A percentile compares a stretch with the other conserved stretches of the same genome.
These are phyloP conservation scores for Synanthedon andrenaeformis DNA, from an alignment of 2,888 invertebrate species.

Conservation along the genomic window DNA sequence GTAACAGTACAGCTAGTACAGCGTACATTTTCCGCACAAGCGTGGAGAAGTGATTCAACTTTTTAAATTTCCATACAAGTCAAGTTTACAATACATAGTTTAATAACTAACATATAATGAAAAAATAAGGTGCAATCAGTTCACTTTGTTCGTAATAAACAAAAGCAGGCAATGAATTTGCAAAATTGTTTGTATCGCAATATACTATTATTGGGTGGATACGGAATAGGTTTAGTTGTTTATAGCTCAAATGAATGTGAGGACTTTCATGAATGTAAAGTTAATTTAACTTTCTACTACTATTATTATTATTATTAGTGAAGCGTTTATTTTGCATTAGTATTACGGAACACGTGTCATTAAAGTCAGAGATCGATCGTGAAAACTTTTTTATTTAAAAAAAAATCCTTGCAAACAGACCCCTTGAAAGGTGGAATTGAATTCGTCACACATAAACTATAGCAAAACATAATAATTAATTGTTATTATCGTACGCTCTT, in stretches of 20 bases:
- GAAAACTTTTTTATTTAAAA: too few relatives aligned
- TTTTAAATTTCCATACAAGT: too few relatives aligned
- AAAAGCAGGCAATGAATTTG: too few relatives aligned
- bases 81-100: too few relatives aligned
- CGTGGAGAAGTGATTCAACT: too few relatives aligned
- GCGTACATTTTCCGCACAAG: too few relatives aligned
- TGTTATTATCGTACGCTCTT: slow-evolving; percentile 47
- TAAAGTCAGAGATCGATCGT: slow-evolving; percentile 2
- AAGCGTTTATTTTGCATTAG: slow-evolving; percentile 1
- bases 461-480: slow-evolving; percentile 32
- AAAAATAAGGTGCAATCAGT: too few relatives aligned
- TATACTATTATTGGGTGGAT: background rate
- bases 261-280: slow-evolving; percentile 36
- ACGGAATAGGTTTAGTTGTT: slow-evolving; percentile 11
- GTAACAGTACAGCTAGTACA: too few relatives aligned
- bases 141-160: too few relatives aligned
- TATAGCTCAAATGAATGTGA: slow-evolving; percentile 53
- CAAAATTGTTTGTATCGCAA: background rate
- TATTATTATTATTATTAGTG: slow-evolving; percentile 29
- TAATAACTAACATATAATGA: too few relatives aligned
- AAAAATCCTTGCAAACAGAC: slow-evolving; percentile 6
- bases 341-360: background rate
- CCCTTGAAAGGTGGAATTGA: too few relatives aligned
- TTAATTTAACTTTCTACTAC: slow-evolving; percentile 59
- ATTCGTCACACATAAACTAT: slow-evolving; percentile 2